These are phyloP conservation scores for Passer montanus DNA, from an alignment of 2,113 vertebrate species.

Conservation along the genomic window DNA sequence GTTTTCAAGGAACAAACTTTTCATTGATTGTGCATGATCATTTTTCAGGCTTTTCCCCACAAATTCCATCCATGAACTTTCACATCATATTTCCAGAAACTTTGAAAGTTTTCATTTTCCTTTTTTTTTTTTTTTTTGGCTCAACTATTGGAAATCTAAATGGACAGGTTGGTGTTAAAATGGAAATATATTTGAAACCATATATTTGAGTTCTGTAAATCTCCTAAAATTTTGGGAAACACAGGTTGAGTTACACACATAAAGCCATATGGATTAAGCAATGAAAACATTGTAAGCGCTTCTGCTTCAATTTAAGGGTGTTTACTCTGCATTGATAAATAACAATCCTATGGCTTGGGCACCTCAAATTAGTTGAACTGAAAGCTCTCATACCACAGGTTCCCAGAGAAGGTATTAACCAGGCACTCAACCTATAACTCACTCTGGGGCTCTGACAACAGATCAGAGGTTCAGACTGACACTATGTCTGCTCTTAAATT, in stretches of 20 bases:
- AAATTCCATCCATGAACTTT: background rate
- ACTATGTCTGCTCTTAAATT: background rate
- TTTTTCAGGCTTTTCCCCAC: background rate
- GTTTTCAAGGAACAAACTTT: background rate
- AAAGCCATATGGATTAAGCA: background rate
- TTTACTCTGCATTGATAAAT: background rate
- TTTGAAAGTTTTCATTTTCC: background rate
- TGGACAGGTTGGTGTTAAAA: background rate
- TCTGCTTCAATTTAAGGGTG: background rate
- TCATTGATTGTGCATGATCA: background rate
- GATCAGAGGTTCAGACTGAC: background rate
- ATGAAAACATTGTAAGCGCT: background rate
- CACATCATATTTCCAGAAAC: background rate
- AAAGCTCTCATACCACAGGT: fast-evolving
- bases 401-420: background rate
- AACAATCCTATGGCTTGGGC: background rate
- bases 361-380: background rate
- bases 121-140: background rate
- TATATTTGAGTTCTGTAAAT: background rate
- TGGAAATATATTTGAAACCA: background rate
- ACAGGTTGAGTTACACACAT: background rate
- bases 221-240: background rate
- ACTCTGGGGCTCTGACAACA: fast-evolving
- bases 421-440: background rate
- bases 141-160: background rate